Evolutionary conservation across 2,113 vertebrate species (phyloP), one percentile per base, ranked within the genome.

Genomic region (Oenanthe melanoleuca): DNA sequence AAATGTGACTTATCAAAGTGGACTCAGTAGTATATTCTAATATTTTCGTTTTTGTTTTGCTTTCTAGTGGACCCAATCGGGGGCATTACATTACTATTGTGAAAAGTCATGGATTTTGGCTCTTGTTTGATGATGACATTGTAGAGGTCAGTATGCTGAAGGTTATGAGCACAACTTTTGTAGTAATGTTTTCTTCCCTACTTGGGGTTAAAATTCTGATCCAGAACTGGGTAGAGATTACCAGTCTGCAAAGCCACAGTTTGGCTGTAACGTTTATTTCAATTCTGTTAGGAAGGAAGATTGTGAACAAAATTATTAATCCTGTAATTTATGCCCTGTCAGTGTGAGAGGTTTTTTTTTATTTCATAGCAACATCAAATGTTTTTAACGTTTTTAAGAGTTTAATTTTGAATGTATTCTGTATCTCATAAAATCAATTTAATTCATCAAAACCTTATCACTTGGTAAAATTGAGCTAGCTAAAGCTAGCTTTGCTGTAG

Each of bases 11-110:
- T 65, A 34, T 11, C 42, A 61, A 87, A 86, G 69, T 19, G 9
- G 6, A 50, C 37, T 28, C 38, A 53, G 6, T 29, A n/a, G 5
- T 38, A 22, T 60, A 44, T 82, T 73, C 74, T 93, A 71, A 82
- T 89, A n/a, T 70, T 66, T 64, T 80, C 33, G 12, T 1, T 82
- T 79, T 86, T 86, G 42, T 70, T 95, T 89, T 77, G 28, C 13
- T 93, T 98, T 88, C 88, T 97, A 99, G 99, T 34, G 99, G 99
- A n/a, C 99, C 99, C 2, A 99, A 99, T 86, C 96, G 99, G 82
- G 99, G 99, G 24, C 99, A 99, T 98, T 99, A 99, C 96, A 99
- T 99, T 95, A 99, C 99, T 88, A 99, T 99, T 47, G 99, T 99
- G 97, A 99, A 99, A 98, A 99, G 99, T 96, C 99, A 99, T 2